phyloP scores from a whole-genome alignment of 2,888 invertebrate species.

The Rhagonycha fulva region DNA sequence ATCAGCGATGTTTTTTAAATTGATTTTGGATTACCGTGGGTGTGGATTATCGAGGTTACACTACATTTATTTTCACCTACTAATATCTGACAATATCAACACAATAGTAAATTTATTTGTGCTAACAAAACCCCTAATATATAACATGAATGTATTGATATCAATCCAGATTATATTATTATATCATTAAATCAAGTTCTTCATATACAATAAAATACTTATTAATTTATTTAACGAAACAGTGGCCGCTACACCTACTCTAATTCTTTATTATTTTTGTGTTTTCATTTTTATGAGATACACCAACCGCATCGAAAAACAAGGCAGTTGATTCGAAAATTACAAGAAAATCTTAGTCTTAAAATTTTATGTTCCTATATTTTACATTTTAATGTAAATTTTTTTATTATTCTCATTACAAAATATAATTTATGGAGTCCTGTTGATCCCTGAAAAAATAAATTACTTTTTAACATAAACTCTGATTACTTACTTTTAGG shows the following conservation, averaged over 20 bases:
- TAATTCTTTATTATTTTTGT: no score
- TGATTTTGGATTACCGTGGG: no score
- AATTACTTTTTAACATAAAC: not conserved
- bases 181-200: no score
- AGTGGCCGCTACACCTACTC: not conserved
- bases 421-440: slow-evolving; percentile 3
- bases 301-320: not conserved
- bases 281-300: not conserved
- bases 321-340: not conserved
- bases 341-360: not conserved
- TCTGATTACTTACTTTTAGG: slow-evolving; percentile 5
- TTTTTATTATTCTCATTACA: not conserved
- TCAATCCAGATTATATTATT: no score
- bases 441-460: not conserved
- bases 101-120: no score
- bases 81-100: no score
- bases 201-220: no score
- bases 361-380: not conserved
- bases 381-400: not conserved
- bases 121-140: no score
- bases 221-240: not conserved
- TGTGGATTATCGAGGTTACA: no score
- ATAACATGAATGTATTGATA: no score
- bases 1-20: no score
- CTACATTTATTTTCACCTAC: no score